phyloP scores from a whole-genome alignment of 2,797 vertebrate species.

The Leptatherina wallacei region DNA sequence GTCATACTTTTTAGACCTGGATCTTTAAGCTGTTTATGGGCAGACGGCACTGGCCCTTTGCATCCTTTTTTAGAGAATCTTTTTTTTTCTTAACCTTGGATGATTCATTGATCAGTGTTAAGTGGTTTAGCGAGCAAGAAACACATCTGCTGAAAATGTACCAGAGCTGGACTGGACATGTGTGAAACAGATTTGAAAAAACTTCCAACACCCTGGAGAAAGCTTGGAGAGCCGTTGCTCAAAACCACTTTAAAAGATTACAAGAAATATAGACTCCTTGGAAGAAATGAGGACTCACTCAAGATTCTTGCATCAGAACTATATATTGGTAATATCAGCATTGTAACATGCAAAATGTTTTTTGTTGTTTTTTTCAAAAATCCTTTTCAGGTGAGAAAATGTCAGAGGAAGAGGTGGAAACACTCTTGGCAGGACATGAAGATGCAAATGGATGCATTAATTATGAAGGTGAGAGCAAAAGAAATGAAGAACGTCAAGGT shows the following conservation, averaged over 20 bases:
- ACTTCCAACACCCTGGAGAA: not conserved
- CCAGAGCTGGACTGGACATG: not conserved
- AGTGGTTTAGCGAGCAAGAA: not conserved
- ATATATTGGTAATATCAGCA: not conserved
- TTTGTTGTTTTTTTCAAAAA: not conserved
- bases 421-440: constrained; percentile 91
- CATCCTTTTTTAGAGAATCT: no score
- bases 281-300: not conserved
- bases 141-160: not conserved
- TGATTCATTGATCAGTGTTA: not conserved
- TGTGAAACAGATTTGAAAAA: no score
- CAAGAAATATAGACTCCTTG: no score
- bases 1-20: not conserved
- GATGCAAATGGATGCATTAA: constrained; percentile 96
- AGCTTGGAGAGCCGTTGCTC: not conserved
- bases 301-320: not conserved
- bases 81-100: not conserved
- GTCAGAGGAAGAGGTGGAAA: constrained; percentile 95
- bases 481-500: not conserved
- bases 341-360: not conserved
- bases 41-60: no score
- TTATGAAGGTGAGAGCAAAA: constrained; percentile 89
- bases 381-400: constrained; percentile 90
- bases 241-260: not conserved
- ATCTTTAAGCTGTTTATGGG: not conserved